Percentiles rank a stretch among this genome's conserved stretches.
phyloP scores from a whole-genome alignment of 2,797 vertebrate genomes.

The Eurystomus glaucurus region DNA sequence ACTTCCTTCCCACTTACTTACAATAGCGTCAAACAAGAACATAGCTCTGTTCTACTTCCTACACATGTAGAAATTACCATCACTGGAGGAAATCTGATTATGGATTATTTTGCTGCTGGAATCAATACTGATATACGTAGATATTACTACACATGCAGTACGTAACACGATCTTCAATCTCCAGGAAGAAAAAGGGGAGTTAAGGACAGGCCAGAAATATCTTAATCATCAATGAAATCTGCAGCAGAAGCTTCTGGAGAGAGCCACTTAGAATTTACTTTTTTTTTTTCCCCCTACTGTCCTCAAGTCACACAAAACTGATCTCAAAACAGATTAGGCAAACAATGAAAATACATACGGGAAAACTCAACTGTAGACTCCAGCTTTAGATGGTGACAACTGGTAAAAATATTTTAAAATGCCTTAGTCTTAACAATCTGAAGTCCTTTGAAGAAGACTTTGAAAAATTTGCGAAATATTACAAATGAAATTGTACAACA shows the following conservation, averaged over 20 bases:
- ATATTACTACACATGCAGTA: background rate
- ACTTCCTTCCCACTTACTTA: background rate
- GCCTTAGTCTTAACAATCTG: slow-evolving; percentile 11
- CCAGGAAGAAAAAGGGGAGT: slow-evolving; percentile 7
- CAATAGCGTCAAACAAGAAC: background rate
- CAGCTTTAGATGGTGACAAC: slow-evolving; percentile 45
- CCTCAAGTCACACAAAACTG: slow-evolving; percentile 16
- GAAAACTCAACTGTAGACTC: slow-evolving; percentile 30
- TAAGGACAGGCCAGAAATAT: slow-evolving; percentile 55
- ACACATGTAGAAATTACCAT: background rate
- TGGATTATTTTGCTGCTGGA: background rate
- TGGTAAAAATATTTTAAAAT: background rate
- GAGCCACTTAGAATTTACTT: background rate
- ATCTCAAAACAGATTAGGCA: slow-evolving; percentile 52
- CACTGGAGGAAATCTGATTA: background rate
- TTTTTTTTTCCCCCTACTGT: background rate
- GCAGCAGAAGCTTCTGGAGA: slow-evolving; percentile 52
- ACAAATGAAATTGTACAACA: background rate
- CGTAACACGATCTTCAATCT: background rate
- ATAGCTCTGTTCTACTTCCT: background rate
- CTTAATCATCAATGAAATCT: slow-evolving; percentile 53
- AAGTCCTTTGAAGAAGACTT: background rate
- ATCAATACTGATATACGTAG: background rate
- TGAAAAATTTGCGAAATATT: background rate
- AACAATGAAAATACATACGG: slow-evolving; percentile 58